Percentiles rank a stretch among this genome's conserved stretches.
Evolutionary conservation across 2,797 vertebrate genomes (phyloP).

Genomic region (Adrianichthys oophorus): DNA sequence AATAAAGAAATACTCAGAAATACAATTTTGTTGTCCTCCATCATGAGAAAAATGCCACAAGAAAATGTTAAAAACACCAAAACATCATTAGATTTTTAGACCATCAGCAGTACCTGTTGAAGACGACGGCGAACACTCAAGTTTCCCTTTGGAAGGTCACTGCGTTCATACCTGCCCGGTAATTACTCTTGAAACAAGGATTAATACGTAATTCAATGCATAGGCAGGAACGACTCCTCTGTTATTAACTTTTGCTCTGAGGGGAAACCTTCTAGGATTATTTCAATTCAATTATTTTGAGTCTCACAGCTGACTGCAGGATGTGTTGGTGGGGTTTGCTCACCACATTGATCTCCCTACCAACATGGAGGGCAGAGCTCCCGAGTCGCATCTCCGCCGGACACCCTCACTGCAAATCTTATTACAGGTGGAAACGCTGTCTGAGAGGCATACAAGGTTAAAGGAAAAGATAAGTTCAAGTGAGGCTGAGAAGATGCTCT

Average conservation of each 20-base stretch:
- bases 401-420: constrained; percentile 64
- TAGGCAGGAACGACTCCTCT: constrained; percentile 73
- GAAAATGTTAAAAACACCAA: too few relatives aligned
- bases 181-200: constrained; percentile 89
- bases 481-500: constrained; percentile 29
- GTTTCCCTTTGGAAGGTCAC: constrained; percentile 58
- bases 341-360: constrained; percentile 88
- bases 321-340: constrained; percentile 82
- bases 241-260: constrained; percentile 83
- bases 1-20: too few relatives aligned
- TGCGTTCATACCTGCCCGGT: constrained; percentile 64
- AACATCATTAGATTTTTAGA: too few relatives aligned
- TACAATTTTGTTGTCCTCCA: too few relatives aligned
- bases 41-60: too few relatives aligned
- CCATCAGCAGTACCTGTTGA: constrained; percentile 30
- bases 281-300: constrained; percentile 85
- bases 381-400: constrained; percentile 72
- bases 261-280: constrained; percentile 79
- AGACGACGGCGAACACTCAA: constrained; percentile 25
- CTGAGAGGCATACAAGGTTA: constrained; percentile 52
- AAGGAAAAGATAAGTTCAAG: constrained; percentile 47
- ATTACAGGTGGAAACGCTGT: constrained; percentile 56
- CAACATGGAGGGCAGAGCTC: constrained; percentile 85
- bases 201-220: constrained; percentile 83
- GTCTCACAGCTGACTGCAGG: constrained; percentile 81